These are phyloP conservation scores for Agrilus cyanescens DNA, from an alignment of 2,888 invertebrate species.

Conservation along the genomic window DNA sequence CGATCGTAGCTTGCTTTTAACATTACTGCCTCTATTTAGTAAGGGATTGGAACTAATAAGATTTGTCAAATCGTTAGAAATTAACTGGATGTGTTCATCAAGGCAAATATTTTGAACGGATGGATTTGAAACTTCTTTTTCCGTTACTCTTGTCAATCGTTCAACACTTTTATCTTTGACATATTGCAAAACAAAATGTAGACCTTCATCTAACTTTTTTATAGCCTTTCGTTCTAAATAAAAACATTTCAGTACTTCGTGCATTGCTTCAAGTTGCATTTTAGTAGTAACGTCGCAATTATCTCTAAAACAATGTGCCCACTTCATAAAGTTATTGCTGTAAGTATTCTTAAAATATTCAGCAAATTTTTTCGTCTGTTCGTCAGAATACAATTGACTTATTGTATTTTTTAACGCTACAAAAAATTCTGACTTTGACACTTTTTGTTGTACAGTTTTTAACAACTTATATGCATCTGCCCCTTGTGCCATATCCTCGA, in stretches of 20 bases:
- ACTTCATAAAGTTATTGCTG: not conserved
- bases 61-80: no score
- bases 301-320: not conserved
- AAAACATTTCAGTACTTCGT: not conserved
- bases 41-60: no score
- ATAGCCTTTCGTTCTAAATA: not conserved
- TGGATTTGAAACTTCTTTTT: no score
- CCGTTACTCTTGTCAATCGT: slow-evolving; percentile 8
- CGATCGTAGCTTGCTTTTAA: no score
- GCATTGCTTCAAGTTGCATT: not conserved
- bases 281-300: not conserved
- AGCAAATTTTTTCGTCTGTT: no score
- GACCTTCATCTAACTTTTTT: not conserved
- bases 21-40: no score
- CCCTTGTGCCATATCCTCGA: slow-evolving; percentile 4
- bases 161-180: not conserved
- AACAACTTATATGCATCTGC: slow-evolving; percentile 2
- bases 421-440: no score
- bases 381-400: no score
- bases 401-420: no score
- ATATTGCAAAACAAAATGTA: not conserved
- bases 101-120: no score
- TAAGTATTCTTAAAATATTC: not conserved
- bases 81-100: no score
- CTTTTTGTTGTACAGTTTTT: slow-evolving; percentile 8